These are phyloP conservation scores for Octodonta nipae DNA, from an alignment of 2,888 invertebrate genomes.

Conservation along the genomic window DNA sequence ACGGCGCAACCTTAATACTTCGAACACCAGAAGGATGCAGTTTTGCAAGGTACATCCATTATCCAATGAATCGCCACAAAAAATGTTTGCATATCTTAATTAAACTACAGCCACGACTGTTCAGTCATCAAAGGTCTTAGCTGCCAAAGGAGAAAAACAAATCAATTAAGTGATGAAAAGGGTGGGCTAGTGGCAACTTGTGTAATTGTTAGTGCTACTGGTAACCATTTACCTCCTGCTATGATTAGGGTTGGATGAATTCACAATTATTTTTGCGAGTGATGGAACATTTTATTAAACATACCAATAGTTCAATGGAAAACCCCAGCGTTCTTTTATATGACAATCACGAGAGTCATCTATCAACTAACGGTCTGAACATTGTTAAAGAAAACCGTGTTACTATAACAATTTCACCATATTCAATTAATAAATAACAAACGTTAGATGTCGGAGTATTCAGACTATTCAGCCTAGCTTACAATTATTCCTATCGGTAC, in stretches of 20 bases:
- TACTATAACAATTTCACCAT: slow-evolving; percentile 4
- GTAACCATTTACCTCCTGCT: slow-evolving; percentile 4
- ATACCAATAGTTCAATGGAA: background rate
- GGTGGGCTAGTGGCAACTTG: slow-evolving; percentile 7
- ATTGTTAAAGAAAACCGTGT: slow-evolving; percentile 4
- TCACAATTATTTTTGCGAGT: slow-evolving; percentile 5
- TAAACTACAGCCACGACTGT: slow-evolving; percentile 12
- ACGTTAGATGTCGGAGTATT: slow-evolving; percentile 4
- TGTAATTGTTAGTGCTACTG: slow-evolving; percentile 5
- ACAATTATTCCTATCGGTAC: background rate
- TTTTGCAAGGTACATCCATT: slow-evolving; percentile 2
- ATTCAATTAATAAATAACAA: slow-evolving; percentile 5
- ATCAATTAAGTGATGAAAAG: slow-evolving; percentile 6
- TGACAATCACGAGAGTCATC: slow-evolving; percentile 11
- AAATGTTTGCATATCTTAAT: slow-evolving; percentile 10
- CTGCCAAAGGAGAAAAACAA: slow-evolving; percentile 8
- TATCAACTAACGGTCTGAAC: slow-evolving; percentile 1
- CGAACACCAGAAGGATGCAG: slow-evolving; percentile 23
- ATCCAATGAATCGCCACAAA: slow-evolving; percentile 4
- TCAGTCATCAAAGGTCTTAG: slow-evolving; percentile 10
- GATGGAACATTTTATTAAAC: slow-evolving; percentile 2
- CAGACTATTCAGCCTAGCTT: background rate
- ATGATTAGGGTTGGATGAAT: slow-evolving; percentile 9
- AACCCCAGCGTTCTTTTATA: slow-evolving; percentile 3
- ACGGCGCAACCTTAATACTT: no score